phyloP scores from a whole-genome alignment of 2,797 vertebrate genomes.

The Australoheros facetus region DNA sequence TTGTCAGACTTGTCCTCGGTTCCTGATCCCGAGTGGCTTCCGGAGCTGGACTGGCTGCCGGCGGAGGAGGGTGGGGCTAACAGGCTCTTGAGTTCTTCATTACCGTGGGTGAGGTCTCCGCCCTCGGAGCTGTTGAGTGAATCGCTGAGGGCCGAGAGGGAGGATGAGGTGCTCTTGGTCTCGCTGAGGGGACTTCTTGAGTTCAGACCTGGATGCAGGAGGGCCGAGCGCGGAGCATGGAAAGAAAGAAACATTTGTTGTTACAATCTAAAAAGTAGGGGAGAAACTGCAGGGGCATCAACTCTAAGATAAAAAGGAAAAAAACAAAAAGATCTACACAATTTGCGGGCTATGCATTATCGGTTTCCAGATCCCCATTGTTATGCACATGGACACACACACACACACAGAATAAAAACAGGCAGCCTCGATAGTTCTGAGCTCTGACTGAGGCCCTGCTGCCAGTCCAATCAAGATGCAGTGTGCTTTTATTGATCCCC shows the following conservation, averaged over 20 bases:
- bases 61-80: conserved; percentile 91
- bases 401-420: conserved; percentile 37
- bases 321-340: not conserved
- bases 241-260: not conserved
- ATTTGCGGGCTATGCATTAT: conserved; percentile 8
- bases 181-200: conserved; percentile 88
- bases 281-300: not conserved
- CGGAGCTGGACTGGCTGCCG: conserved; percentile 89
- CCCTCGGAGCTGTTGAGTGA: conserved; percentile 96
- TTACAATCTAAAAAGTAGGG: not conserved
- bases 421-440: conserved; percentile 31
- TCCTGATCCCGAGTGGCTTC: conserved; percentile 87
- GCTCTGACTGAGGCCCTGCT: conserved; percentile 68
- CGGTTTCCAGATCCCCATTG: not conserved
- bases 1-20: conserved; percentile 95
- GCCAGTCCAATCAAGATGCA: conserved; percentile 80
- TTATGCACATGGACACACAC: not conserved
- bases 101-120: conserved; percentile 87
- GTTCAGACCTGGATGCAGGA: conserved; percentile 71
- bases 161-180: conserved; percentile 97
- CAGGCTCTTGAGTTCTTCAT: conserved; percentile 89
- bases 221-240: conserved; percentile 5
- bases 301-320: not conserved
- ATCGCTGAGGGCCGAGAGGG: conserved; percentile 95
- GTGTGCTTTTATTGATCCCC: conserved; percentile 80